phyloP scores from a whole-genome alignment of 1,140 invertebrate species.

The Hesperophylax magnus region DNA sequence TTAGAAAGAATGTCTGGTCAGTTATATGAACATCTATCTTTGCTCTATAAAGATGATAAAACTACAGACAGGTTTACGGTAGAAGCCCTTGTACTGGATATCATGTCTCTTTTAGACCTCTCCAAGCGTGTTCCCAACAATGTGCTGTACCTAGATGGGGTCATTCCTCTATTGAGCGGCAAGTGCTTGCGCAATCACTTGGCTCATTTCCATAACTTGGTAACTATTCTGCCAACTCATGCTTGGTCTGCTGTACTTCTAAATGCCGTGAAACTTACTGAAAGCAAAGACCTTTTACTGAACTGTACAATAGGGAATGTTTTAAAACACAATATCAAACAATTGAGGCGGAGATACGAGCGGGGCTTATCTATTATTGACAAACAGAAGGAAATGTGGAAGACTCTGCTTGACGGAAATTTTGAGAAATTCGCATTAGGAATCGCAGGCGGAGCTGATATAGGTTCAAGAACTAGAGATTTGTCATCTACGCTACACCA shows the following conservation, averaged over 20 bases:
- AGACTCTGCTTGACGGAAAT: too few relatives aligned
- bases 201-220: background rate
- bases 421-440: too few relatives aligned
- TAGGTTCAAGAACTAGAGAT: background rate
- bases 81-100: background rate
- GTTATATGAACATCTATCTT: background rate
- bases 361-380: too few relatives aligned
- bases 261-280: too few relatives aligned
- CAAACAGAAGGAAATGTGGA: too few relatives aligned
- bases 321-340: too few relatives aligned
- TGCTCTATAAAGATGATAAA: background rate
- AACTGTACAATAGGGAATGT: too few relatives aligned
- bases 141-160: background rate
- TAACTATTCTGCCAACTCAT: background rate
- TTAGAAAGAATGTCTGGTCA: background rate
- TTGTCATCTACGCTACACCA: background rate
- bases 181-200: conserved; percentile 14
- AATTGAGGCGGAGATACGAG: too few relatives aligned
- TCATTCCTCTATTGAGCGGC: background rate
- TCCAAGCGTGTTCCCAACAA: background rate
- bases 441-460: background rate
- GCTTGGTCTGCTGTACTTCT: background rate
- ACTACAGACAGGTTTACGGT: background rate
- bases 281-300: too few relatives aligned
- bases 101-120: background rate